Conservation (phyloP, 2,888 invertebrate genomes). For the Drosophila flavopinicola region DNA sequence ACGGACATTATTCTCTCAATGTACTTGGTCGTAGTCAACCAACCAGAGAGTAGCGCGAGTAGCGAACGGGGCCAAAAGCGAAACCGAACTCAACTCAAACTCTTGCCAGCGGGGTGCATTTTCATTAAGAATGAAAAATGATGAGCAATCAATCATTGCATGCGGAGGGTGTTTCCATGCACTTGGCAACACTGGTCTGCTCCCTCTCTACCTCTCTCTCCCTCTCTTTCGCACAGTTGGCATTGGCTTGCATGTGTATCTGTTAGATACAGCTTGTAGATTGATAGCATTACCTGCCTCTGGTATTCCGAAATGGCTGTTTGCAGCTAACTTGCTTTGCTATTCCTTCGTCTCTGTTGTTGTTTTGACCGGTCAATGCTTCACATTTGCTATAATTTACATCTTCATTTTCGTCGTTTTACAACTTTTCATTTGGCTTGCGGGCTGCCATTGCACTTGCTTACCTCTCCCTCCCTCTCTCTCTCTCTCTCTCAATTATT, state of each 20-base stretch:
- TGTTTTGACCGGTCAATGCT: constrained; percentile 66
- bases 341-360: constrained; percentile 5
- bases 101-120: constrained; percentile 85
- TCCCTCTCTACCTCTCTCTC: constrained; percentile 6
- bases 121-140: constrained; percentile 85
- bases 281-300: constrained; percentile 81
- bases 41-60: constrained; percentile 47
- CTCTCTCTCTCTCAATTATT: constrained; percentile 14
- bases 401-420: constrained; percentile 77
- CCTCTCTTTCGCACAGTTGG: constrained; percentile 23
- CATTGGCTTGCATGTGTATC: constrained; percentile 42
- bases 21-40: constrained; percentile 21
- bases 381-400: constrained; percentile 77
- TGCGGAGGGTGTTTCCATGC: constrained; percentile 82
- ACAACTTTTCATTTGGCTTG: constrained; percentile 62
- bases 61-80: constrained; percentile 50
- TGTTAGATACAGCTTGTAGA: constrained; percentile 76
- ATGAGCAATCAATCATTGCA: constrained; percentile 85
- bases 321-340: constrained; percentile 27
- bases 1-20: constrained; percentile 28
- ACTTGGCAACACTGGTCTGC: background rate
- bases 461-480: constrained; percentile 7
- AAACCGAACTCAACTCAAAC: constrained; percentile 54
- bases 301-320: constrained; percentile 70
- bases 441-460: constrained; percentile 34